A percentile compares a stretch with the other conserved stretches of the same genome.
phyloP scores from a whole-genome alignment of 2,113 vertebrate species.

The Gobiocypris rarus region DNA sequence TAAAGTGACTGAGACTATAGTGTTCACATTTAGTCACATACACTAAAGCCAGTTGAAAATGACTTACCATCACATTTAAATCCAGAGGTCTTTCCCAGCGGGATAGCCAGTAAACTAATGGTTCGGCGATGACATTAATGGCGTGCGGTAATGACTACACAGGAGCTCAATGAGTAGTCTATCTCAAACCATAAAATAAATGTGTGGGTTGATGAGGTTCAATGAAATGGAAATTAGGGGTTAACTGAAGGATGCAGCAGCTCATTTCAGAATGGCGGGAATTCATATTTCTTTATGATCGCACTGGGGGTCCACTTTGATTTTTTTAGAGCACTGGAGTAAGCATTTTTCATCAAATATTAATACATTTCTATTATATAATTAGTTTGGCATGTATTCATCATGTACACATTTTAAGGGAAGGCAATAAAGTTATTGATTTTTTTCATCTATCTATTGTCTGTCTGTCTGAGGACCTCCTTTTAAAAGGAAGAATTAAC shows the following conservation, averaged over 20 bases:
- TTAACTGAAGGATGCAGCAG: slow-evolving; percentile 5
- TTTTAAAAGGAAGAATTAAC: too few relatives aligned
- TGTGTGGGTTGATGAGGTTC: neutral
- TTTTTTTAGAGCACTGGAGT: neutral
- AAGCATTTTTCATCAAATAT: neutral
- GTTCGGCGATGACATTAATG: neutral
- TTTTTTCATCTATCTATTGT: too few relatives aligned
- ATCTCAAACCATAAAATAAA: slow-evolving; percentile 14
- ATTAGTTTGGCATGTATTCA: neutral
- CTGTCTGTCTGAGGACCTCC: too few relatives aligned
- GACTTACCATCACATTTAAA: neutral
- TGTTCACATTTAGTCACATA: neutral
- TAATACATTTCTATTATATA: neutral
- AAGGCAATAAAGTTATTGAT: neutral
- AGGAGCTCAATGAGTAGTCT: neutral
- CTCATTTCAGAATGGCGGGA: neutral
- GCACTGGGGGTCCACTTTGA: neutral
- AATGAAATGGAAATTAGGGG: slow-evolving; percentile 12
- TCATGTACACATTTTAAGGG: neutral
- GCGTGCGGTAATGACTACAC: neutral
- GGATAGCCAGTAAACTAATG: neutral
- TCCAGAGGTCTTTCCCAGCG: too few relatives aligned
- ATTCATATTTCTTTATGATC: slow-evolving; percentile 1
- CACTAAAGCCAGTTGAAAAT: neutral
- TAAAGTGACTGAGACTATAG: neutral